Evolutionary conservation across 1,140 invertebrate species (phyloP).

Genomic region (Pseudomyrmex sp.): DNA sequence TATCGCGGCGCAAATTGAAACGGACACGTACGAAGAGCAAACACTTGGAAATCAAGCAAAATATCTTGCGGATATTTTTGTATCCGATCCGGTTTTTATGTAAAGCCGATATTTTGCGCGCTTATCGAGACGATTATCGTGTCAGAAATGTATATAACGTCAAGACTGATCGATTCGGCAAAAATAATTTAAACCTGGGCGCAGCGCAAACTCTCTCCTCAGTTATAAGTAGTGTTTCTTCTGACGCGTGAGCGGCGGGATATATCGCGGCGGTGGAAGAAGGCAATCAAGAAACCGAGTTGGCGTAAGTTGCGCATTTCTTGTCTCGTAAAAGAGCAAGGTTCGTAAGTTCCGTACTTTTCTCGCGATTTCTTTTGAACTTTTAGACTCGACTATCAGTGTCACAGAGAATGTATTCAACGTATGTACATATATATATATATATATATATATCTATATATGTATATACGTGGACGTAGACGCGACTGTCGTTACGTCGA

Average conservation of each 20-base stretch:
- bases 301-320: conserved; percentile 29
- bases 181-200: conserved; percentile 39
- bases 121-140: background rate
- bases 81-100: background rate
- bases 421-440: background rate
- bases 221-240: conserved; percentile 15
- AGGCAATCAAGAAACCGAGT: conserved; percentile 20
- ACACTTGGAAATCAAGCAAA: background rate
- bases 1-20: background rate
- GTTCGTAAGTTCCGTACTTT: conserved; percentile 20
- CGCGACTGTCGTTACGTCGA: background rate
- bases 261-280: background rate
- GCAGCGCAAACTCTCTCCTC: background rate
- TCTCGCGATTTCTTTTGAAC: conserved; percentile 25
- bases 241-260: background rate
- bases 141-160: conserved; percentile 3
- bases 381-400: conserved; percentile 9
- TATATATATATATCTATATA: too few species aligned
- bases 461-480: background rate
- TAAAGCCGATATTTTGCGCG: background rate
- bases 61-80: background rate
- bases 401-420: background rate
- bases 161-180: background rate
- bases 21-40: background rate
- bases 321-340: conserved; percentile 29